Percentiles rank a stretch among this genome's conserved stretches.
Evolutionary conservation across 2,888 invertebrate species (phyloP).

Genomic region (Eudasyphora cyanicolor): DNA sequence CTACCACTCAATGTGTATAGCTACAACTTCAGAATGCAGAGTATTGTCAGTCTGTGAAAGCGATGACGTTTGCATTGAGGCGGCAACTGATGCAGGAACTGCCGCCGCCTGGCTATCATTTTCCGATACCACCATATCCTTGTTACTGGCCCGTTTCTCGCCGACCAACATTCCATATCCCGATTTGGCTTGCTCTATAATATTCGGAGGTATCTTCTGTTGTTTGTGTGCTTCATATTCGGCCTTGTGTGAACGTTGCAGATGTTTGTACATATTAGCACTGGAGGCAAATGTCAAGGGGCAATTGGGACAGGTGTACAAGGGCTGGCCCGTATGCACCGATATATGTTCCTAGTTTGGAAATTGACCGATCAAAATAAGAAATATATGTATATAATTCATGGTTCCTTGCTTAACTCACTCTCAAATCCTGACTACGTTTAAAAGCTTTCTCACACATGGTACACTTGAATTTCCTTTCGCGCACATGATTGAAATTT

Average conservation of each 20-base stretch:
- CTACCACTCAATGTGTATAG: neutral
- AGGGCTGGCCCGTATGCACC: conserved; percentile 77
- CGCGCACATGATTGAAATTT: conserved; percentile 77
- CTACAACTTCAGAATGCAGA: neutral
- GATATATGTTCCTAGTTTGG: conserved; percentile 76
- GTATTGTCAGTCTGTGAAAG: neutral
- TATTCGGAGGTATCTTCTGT: conserved; percentile 74
- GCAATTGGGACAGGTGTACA: conserved; percentile 78
- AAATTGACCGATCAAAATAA: conserved; percentile 26
- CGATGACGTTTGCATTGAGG: neutral
- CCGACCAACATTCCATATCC: conserved; percentile 25
- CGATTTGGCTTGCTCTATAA: conserved; percentile 73
- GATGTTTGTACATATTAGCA: conserved; percentile 79
- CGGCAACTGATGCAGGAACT: neutral
- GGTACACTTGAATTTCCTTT: conserved; percentile 75
- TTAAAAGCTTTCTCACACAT: conserved; percentile 79
- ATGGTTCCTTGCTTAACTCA: conserved; percentile 54
- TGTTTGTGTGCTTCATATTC: conserved; percentile 76
- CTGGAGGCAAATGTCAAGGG: conserved; percentile 78
- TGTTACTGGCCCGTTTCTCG: conserved; percentile 14
- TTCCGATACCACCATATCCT: neutral
- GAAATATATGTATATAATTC: neutral
- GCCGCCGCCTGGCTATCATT: neutral
- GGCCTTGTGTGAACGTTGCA: conserved; percentile 76
- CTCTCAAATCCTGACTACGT: conserved; percentile 75